These are phyloP conservation scores for Andrena haemorrhoa DNA, from an alignment of 2,888 invertebrate species.

Conservation along the genomic window DNA sequence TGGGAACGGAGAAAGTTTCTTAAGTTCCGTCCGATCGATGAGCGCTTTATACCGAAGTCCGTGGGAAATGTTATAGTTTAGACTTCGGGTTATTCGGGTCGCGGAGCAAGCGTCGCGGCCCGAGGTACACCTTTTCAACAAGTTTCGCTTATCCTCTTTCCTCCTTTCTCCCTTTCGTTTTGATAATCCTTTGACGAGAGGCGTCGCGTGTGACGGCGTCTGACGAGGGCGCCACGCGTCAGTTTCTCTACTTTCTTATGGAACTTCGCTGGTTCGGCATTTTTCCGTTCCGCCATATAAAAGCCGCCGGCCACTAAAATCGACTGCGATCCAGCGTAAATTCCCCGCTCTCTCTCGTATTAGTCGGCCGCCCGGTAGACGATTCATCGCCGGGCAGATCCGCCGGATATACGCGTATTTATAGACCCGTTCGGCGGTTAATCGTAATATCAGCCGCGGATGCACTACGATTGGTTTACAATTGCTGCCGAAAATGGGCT, in stretches of 20 bases:
- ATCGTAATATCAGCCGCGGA: constrained; percentile 40
- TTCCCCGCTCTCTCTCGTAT: constrained; percentile 47
- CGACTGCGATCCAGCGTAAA: constrained; percentile 55
- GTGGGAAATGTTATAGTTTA: background rate
- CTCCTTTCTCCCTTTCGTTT: background rate
- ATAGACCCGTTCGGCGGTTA: constrained; percentile 30
- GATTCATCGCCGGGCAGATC: background rate
- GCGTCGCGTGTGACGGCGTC: constrained; percentile 58
- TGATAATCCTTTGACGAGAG: constrained; percentile 40
- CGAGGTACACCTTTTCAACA: constrained; percentile 13
- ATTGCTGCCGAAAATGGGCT: constrained; percentile 76
- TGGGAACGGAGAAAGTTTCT: background rate
- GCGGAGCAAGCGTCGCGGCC: background rate
- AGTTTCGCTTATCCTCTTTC: constrained; percentile 50
- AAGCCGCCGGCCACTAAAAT: constrained; percentile 67
- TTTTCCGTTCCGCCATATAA: constrained; percentile 74
- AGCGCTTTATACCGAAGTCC: background rate
- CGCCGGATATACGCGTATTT: constrained; percentile 9
- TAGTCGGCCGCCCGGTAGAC: constrained; percentile 16
- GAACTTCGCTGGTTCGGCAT: constrained; percentile 72
- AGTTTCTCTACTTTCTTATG: constrained; percentile 72
- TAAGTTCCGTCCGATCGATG: background rate
- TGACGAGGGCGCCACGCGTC: constrained; percentile 82
- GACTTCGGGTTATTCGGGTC: background rate
- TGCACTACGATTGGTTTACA: constrained; percentile 71